Evolutionary conservation across 2,113 vertebrate genomes (phyloP).

Genomic region (Lophura nycthemera): DNA sequence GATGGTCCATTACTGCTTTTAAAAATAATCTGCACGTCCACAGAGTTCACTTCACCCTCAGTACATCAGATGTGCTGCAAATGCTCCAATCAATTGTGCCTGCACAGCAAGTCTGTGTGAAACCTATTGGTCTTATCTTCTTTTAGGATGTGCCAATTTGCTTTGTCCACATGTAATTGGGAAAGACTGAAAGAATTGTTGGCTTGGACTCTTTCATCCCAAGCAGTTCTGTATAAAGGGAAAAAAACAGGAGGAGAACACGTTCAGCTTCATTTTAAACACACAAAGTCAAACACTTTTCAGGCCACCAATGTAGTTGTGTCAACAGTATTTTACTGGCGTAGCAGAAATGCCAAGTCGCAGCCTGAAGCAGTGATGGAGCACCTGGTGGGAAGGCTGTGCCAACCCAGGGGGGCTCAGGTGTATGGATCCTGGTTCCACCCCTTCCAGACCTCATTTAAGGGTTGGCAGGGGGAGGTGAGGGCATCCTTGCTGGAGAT

Average conservation of each 20-base stretch:
- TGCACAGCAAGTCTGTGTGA: background rate
- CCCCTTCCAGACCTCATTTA: too few species aligned
- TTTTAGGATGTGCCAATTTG: background rate
- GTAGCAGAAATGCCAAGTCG: too few species aligned
- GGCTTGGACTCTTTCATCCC: background rate
- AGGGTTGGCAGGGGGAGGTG: too few species aligned
- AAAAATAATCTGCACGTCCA: background rate
- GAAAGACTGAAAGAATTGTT: background rate
- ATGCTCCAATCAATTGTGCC: background rate
- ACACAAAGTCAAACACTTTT: background rate
- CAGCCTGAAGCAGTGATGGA: too few species aligned
- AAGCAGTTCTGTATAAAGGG: background rate
- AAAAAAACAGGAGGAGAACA: background rate
- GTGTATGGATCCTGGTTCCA: too few species aligned
- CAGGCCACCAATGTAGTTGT: background rate
- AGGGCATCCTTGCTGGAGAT: too few species aligned
- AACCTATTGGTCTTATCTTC: background rate
- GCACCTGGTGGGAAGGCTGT: too few species aligned
- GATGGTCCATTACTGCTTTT: background rate
- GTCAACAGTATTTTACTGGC: background rate
- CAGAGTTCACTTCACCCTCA: background rate
- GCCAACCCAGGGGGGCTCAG: too few species aligned
- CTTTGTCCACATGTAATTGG: background rate
- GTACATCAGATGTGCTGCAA: background rate
- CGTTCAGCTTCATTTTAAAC: background rate